These are phyloP conservation scores for Microcebus murinus DNA, from an alignment of 2,113 vertebrate species.

Conservation along the genomic window DNA sequence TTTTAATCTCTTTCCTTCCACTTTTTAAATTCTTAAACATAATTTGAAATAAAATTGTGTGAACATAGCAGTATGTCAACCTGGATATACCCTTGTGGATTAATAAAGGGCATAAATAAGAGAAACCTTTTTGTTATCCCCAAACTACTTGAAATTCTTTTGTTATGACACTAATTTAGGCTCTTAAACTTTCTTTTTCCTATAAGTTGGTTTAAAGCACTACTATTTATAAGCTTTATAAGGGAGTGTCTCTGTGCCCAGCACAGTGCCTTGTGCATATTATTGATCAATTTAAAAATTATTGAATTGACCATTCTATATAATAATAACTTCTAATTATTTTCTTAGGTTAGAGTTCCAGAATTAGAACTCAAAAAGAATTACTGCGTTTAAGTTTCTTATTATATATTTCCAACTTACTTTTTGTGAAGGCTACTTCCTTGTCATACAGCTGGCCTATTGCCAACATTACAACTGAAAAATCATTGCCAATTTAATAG, in stretches of 20 bases:
- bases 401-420: background rate
- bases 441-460: background rate
- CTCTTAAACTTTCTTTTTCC: background rate
- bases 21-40: background rate
- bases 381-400: background rate
- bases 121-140: slow-evolving; percentile 26
- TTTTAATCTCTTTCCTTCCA: background rate
- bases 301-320: background rate
- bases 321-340: slow-evolving; percentile 6
- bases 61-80: background rate
- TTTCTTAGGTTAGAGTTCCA: background rate
- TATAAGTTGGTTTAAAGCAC: slow-evolving; percentile 19
- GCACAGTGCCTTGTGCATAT: background rate
- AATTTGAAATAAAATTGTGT: slow-evolving; percentile 46
- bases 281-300: background rate
- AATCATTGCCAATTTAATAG: background rate
- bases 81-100: background rate
- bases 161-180: background rate
- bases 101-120: slow-evolving; percentile 2
- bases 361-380: slow-evolving; percentile 36
- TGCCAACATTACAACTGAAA: background rate
- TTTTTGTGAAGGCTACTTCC: background rate
- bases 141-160: slow-evolving; percentile 37
- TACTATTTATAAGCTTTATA: background rate
- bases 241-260: background rate